Base-by-base conservation (phyloP, 2,888 invertebrate genomes). In the Deilephila porcellus region DNA sequence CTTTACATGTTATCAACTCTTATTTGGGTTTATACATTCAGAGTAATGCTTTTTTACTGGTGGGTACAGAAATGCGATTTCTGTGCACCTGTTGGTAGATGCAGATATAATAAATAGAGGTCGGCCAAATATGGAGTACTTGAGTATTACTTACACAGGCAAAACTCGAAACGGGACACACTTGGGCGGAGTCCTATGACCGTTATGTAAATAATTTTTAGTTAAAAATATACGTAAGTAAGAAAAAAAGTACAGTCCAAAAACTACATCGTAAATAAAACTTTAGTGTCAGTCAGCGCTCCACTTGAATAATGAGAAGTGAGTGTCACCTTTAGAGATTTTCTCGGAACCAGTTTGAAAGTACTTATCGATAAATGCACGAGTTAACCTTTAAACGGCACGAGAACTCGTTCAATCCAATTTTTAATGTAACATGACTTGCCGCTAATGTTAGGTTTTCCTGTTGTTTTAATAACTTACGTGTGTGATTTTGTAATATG, bases 341-440 rank as follows among this genome's bases (percentile, higher is more conserved):
- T 86, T 86, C 85, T 85, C 82, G 78, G 78, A 88, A 89, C 87
- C 87, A 80, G 88, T 88, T 89, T 84, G 74, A 83, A 82, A 83
- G 77, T 81, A 60, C 76, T 84, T 82, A 82, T 79, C 82, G 79
- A 80, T 76, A 73, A 76, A 79, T 81, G 78, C 74, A 82, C 78
- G 77, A 78, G 80, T 84, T 86, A 85, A 88, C 89, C 87, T 88
- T 88, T 86, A 81, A 82, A 67, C 72, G 72, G 56, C 59, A 73
- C 72, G 29, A 59, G 62, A 79, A 78, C 77, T 77, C 71, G 79
- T 82, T 80, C 83, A 83, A 79, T 82, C 76, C 76, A 73, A 80
- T 83, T 83, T 85, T 83, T 82, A 52, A 29, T 80, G 82, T 81
- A 73, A 79, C 80, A 80, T 80, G 76, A 72, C 73, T 75, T 76